Base-by-base conservation (phyloP, 2,888 invertebrate genomes). In the Pecten maximus region DNA sequence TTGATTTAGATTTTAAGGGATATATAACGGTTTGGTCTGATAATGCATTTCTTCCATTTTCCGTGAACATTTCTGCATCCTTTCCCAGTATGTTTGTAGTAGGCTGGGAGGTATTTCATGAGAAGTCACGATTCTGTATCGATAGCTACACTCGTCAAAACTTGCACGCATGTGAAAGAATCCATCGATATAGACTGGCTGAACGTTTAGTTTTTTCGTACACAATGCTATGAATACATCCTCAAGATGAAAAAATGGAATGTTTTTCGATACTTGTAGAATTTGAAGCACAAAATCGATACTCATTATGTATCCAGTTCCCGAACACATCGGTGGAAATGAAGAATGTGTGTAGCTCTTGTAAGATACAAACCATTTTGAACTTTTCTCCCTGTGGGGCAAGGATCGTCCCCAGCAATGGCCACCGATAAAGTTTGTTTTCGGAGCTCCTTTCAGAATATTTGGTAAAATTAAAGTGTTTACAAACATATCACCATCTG, bases 211-310 rank as follows among this genome's bases (percentile, higher is more conserved):
- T 87, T 93, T 92, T 74, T 94, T 91, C 28, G 94, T 86, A 92
- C 95, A 95, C 54, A 95, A 28, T 2, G 95, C 94, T 0, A 95
- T 90, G 87, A 95, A 95, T 0, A 95, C 95, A 91, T 95, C 95
- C 88, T 95, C 95, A 35, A 95, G 88, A 89, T 95, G 93, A 89
- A 95, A 95, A 90, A 94, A 95, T 35, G 95, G 95, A 87, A 95
- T 93, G 88, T 94, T 93, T 74, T 87, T 89, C 0, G 95, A 94
- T 0, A 92, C 90, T 40, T 88, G 90, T 23, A 95, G 88, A 74
- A 95, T 90, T 19, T 89, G 89, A 1, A 39, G 23, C 0, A 93
- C 91, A 3, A 95, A 92, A 60, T 94, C 94, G 40, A 86, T 91
- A 74, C 94, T 94, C 88, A 95, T 91, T 39, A 95, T 91, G 89